phyloP scores from a whole-genome alignment of 2,888 invertebrate genomes.

The Trypoxylon attenuatum region DNA sequence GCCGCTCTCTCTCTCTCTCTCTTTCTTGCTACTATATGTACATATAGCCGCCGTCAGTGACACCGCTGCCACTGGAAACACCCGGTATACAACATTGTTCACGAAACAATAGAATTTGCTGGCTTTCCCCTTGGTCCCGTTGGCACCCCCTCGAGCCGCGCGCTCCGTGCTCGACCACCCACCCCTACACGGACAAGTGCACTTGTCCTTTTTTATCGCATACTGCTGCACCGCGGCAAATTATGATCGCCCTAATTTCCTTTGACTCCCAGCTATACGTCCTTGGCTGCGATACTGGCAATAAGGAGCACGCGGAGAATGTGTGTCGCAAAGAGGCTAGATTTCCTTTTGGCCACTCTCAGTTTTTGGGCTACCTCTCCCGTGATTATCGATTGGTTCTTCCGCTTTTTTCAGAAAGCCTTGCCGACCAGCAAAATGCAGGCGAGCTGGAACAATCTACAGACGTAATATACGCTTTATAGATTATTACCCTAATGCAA shows the following conservation, averaged over 20 bases:
- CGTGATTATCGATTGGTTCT: too few species aligned
- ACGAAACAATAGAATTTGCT: slow-evolving; percentile 55
- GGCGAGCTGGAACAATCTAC: too few species aligned
- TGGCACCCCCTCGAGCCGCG: slow-evolving; percentile 2
- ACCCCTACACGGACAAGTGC: slow-evolving; percentile 50
- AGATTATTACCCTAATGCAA: too few species aligned
- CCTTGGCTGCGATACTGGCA: slow-evolving; percentile 38
- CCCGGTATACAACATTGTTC: slow-evolving; percentile 59
- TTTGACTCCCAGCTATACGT: slow-evolving; percentile 47
- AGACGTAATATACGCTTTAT: too few species aligned
- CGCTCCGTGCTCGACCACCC: slow-evolving; percentile 20
- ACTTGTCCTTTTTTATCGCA: slow-evolving; percentile 60
- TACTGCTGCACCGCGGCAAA: slow-evolving; percentile 51
- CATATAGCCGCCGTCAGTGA: slow-evolving; percentile 15
- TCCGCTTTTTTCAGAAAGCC: too few species aligned
- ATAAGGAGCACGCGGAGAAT: slow-evolving; percentile 4
- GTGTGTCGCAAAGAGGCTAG: too few species aligned
- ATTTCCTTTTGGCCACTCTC: too few species aligned
- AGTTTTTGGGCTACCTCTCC: too few species aligned
- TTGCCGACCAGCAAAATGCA: too few species aligned
- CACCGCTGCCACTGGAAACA: slow-evolving; percentile 50
- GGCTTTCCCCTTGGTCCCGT: slow-evolving; percentile 8
- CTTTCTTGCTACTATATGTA: too few species aligned
- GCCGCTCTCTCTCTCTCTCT: too few species aligned
- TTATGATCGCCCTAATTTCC: slow-evolving; percentile 64